Evolutionary conservation across 1,140 invertebrate species (phyloP).

Genomic region (Dendroctonus ponderosae): DNA sequence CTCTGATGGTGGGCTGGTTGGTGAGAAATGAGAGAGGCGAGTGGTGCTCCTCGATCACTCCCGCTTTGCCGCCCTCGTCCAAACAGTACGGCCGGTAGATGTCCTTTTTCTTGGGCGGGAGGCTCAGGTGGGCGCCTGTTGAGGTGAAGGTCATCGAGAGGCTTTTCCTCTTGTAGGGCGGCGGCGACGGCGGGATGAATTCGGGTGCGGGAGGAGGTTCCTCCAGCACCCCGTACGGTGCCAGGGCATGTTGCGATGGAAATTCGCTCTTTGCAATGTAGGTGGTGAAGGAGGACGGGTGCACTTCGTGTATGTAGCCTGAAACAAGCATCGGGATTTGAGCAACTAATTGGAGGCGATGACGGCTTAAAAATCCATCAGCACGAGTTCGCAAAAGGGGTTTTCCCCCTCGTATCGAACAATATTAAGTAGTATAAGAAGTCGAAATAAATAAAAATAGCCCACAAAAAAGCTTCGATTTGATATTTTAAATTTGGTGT

Average conservation of each 20-base stretch:
- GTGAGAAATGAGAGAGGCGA: constrained; percentile 25
- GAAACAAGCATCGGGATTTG: constrained; percentile 36
- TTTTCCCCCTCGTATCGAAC: no score
- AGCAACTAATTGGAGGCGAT: no score
- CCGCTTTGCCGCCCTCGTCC: constrained; percentile 54
- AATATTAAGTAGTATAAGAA: no score
- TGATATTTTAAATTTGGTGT: no score
- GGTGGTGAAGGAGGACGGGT: constrained; percentile 47
- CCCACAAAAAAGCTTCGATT: no score
- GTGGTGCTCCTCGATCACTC: constrained; percentile 46
- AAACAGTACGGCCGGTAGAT: constrained; percentile 83
- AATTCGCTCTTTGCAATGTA: constrained; percentile 48
- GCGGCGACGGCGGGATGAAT: constrained; percentile 50
- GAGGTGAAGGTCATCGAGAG: constrained; percentile 79
- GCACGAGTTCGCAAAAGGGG: no score
- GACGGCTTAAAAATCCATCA: no score
- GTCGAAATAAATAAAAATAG: no score
- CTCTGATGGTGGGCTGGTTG: constrained; percentile 55
- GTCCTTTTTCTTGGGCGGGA: constrained; percentile 85
- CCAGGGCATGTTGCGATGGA: constrained; percentile 31
- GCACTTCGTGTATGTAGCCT: constrained; percentile 54
- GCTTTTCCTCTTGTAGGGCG: constrained; percentile 62
- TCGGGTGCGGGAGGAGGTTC: constrained; percentile 52
- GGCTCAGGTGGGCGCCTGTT: constrained; percentile 73
- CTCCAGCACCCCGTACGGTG: constrained; percentile 60